Evolutionary conservation across 2,797 vertebrate genomes (phyloP), one percentile per base, ranked within the genome.

Genomic region (Poeciliopsis gracilis): DNA sequence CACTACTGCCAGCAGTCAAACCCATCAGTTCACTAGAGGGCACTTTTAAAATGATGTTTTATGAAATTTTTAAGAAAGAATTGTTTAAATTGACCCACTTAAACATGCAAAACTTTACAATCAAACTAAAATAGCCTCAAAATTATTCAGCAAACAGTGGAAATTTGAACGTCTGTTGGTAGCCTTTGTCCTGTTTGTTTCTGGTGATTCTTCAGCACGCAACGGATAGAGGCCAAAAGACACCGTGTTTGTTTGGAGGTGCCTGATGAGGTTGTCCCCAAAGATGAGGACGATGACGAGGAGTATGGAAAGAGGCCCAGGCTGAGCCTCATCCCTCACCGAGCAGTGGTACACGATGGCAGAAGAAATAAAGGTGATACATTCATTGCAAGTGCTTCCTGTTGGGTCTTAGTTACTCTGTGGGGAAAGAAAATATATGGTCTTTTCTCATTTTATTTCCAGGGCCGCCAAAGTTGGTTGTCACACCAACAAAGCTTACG

Each of bases 161-260:
- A 20, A 38, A 25, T 67, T 23, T 67, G 2, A 49, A 9, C 11
- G 1, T 23, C 73, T 73, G 46, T 45, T 16, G 1, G 67, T 70
- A 63, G 49, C 43, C 12, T 30, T 23, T 73, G 15, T 11, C 25
- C 18, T 25, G 18, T 70, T 3, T 86, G 18, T 49, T 8, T 78
- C 75, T 84, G 77, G 2, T 82, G 59, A 38, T 83, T 78, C 90
- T 95, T 96, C 67, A 86, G 97, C 72, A 90, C 96, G 78, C 98
- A 99, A 76, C 97, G 98, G 66, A 99, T 99, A 77, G 98, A 98
- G 89, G 97, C 97, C 38, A 99, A 99, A 92, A 96, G 98, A 83
- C 98, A 99, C 92, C 88, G 97, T 15, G 96, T 99, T 63, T 99
- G 97, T 92, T 94, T 99, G 67, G 97, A 99, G 86, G 94, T 99